Base-by-base conservation (phyloP, 2,113 vertebrate genomes). In the Poeciliopsis turrubarensis region DNA sequence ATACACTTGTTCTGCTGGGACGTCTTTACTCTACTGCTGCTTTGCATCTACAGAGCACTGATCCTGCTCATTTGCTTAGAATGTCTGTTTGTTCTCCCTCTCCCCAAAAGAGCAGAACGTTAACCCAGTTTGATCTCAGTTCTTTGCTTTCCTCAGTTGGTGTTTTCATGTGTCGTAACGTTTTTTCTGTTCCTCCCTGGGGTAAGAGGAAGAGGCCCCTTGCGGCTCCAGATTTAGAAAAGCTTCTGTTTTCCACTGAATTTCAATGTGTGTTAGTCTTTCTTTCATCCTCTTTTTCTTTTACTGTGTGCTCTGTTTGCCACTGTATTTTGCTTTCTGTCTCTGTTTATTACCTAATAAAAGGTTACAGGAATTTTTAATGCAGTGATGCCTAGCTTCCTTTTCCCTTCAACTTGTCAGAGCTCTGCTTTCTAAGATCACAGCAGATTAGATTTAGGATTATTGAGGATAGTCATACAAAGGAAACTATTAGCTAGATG, bases 81-180 rank as follows among this genome's bases (percentile, higher is more conserved):
- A 79, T 82, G 61, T 85, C 67, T 80, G 19, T 83, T 83, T 82
- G 65, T 41, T 80, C 65, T 86, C 13, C 69, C 62, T 61, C 10
- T 66, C 12, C 72, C 73, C 83, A 26, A 5, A 22, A 13, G n/a
- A 77, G 75, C 74, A n/a, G 37, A 65, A 82, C 84, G 87, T 89
- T 77, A 90, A 80, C 84, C 70, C 72, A 61, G 61, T 78, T 80
- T 80, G 79, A 76, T 86, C 74, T 73, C 62, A 66, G 13, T 75
- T 60, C 70, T 78, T 41, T 66, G 29, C 80, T 73, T 82, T 72
- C 27, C 2, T 0, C 70, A 57, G 12, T 72, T 60, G 74, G 76
- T 70, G 65, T 79, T 77, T 87, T 84, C 78, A 79, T 73, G 60
- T 72, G 75, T 69, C 60, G 62, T 78, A 64, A 69, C 70, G 51